Conservation (phyloP, 2,113 vertebrate genomes). For the Ptilonorhynchus violaceus region DNA sequence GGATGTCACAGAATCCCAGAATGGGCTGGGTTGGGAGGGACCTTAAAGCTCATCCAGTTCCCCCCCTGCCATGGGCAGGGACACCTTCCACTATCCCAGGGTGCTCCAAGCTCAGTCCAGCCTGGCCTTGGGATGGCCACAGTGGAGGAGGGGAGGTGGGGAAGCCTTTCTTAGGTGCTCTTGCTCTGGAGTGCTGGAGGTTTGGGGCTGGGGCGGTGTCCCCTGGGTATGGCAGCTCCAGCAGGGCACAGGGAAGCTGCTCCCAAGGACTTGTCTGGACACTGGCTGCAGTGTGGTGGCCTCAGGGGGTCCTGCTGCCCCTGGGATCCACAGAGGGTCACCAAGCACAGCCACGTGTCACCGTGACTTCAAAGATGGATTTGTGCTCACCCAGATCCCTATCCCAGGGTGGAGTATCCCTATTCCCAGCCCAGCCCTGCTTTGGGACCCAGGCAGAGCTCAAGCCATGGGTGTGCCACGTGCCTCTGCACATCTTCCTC, state of each 20-base stretch:
- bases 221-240: not conserved
- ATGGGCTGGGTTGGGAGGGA: not conserved
- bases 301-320: not conserved
- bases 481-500: not conserved
- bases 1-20: not conserved
- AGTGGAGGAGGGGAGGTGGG: not conserved
- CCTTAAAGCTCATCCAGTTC: not conserved
- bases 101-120: not conserved
- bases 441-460: not conserved
- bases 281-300: accelerated
- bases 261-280: not conserved
- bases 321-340: not conserved
- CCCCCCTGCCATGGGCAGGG: not conserved
- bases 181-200: not conserved
- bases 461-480: not conserved
- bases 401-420: not conserved
- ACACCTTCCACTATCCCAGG: not conserved
- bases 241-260: not conserved
- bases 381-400: not conserved
- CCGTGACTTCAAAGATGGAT: accelerated
- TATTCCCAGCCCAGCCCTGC: not conserved
- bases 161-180: not conserved
- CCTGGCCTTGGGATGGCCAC: not conserved
- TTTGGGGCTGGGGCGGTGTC: not conserved
- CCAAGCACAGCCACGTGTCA: not conserved